Percentiles rank a stretch among this genome's conserved stretches.
Evolutionary conservation across 1,140 invertebrate species (phyloP).

Genomic region (Papilio machaon): DNA sequence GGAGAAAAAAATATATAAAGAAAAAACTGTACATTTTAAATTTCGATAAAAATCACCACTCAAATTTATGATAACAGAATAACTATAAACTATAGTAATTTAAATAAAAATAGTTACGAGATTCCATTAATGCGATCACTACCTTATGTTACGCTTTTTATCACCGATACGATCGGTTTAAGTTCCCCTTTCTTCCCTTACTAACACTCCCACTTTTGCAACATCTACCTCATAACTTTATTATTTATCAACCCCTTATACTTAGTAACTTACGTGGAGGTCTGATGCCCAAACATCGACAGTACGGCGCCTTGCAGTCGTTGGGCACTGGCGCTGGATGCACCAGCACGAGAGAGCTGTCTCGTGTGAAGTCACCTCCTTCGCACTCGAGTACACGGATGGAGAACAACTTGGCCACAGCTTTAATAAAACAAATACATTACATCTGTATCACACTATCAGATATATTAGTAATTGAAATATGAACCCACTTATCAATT

Average conservation of each 20-base stretch:
- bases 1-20: conserved; percentile 38
- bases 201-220: too few species aligned
- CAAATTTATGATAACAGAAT: too few species aligned
- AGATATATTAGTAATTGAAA: too few species aligned
- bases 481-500: not conserved
- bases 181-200: too few species aligned
- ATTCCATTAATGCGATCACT: too few species aligned
- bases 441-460: too few species aligned
- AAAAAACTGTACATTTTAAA: too few species aligned
- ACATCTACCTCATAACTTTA: not conserved
- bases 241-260: not conserved
- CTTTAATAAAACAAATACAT: conserved; percentile 55
- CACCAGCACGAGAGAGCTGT: conserved; percentile 54
- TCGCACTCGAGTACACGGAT: conserved; percentile 84
- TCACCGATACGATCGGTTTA: too few species aligned
- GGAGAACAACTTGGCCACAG: conserved; percentile 83
- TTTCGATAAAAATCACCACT: too few species aligned
- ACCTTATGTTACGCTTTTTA: too few species aligned
- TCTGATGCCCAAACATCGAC: conserved; percentile 54
- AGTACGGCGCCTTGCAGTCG: conserved; percentile 48
- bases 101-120: too few species aligned
- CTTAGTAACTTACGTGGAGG: conserved; percentile 47
- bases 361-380: conserved; percentile 81
- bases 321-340: conserved; percentile 47
- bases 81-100: too few species aligned